A percentile compares a stretch with the other conserved stretches of the same genome.
Conservation (phyloP, 92 coral and sea anemone genomes). For the Porites evermanni region DNA sequence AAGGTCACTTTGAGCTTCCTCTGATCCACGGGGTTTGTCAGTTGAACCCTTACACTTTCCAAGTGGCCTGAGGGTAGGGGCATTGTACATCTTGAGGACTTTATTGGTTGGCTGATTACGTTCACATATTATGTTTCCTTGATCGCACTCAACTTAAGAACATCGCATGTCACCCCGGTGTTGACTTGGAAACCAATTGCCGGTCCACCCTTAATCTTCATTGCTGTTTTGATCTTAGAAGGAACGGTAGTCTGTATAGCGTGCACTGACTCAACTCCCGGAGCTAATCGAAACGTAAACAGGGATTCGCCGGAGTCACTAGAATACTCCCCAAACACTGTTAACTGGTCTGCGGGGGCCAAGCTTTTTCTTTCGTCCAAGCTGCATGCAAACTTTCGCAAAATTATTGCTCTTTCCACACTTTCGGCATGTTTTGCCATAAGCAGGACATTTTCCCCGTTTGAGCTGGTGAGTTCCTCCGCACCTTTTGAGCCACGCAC, state of each 20-base stretch:
- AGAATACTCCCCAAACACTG: background rate
- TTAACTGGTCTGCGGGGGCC: no score
- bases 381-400: background rate
- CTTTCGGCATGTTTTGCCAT: no score
- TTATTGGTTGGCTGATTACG: background rate
- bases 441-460: no score
- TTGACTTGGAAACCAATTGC: slow-evolving; percentile 18
- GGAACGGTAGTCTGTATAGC: background rate
- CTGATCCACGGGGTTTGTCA: background rate
- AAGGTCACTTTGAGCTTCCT: no score
- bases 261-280: slow-evolving; percentile 20
- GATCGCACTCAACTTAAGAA: slow-evolving; percentile 3
- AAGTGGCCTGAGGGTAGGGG: slow-evolving; percentile 24
- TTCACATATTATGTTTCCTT: slow-evolving; percentile 12
- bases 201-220: no score
- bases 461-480: no score
- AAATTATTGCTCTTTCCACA: background rate
- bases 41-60: slow-evolving; percentile 2
- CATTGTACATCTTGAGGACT: slow-evolving; percentile 45
- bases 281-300: slow-evolving; percentile 32
- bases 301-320: slow-evolving; percentile 41
- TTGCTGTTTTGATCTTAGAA: background rate
- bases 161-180: slow-evolving; percentile 40
- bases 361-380: no score
- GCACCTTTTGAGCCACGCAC: no score